Percentiles rank a stretch among this genome's conserved stretches.
Evolutionary conservation across 37 sponge, comb jelly and placozoan genomes (phyloP).

Genomic region (Hormiphora californensis): DNA sequence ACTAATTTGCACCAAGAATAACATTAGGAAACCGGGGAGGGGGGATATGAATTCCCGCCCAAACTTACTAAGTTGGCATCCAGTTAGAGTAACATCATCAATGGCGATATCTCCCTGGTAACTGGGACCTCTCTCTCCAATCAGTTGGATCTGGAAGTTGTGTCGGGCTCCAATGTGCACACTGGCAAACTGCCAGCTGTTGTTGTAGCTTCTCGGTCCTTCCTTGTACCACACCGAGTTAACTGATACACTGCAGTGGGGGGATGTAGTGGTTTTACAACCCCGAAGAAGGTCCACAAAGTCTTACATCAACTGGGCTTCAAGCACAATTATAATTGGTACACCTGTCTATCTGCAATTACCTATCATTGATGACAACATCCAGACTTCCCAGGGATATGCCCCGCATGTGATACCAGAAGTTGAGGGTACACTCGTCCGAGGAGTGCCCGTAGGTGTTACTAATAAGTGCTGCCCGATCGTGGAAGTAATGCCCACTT

Average conservation of each 20-base stretch:
- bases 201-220: constrained; percentile 19
- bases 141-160: constrained; percentile 30
- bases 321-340: no score
- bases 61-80: constrained; percentile 30
- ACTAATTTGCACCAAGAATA: no score
- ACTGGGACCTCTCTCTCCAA: constrained; percentile 8
- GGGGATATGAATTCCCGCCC: no score
- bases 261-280: background rate
- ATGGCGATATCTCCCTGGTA: constrained; percentile 30
- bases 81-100: background rate
- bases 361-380: constrained; percentile 46
- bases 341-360: no score
- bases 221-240: constrained; percentile 9
- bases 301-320: no score
- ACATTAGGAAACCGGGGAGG: no score
- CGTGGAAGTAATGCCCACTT: background rate
- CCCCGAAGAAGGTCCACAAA: no score
- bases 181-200: constrained; percentile 18
- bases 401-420: constrained; percentile 55
- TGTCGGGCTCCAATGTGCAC: background rate
- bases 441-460: background rate
- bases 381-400: constrained; percentile 18
- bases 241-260: background rate
- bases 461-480: background rate
- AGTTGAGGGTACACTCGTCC: constrained; percentile 6